Evolutionary conservation across 2,113 vertebrate species (phyloP).

Genomic region (Tragelaphus buxtoni): DNA sequence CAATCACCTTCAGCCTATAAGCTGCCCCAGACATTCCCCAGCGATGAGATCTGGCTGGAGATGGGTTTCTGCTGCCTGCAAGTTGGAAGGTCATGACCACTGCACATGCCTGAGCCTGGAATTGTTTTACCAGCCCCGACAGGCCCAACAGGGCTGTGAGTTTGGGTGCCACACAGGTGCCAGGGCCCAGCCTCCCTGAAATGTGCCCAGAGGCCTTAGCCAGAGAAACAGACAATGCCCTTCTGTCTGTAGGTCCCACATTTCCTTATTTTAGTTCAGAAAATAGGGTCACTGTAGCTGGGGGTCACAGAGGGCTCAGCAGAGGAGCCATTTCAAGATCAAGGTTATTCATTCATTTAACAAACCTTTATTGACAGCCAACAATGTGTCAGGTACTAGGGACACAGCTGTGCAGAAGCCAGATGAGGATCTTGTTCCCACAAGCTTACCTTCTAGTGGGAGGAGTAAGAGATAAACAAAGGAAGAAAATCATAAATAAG

Average conservation of each 20-base stretch:
- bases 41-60: neutral
- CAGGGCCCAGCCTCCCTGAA: neutral
- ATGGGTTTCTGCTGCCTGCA: neutral
- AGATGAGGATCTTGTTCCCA: neutral
- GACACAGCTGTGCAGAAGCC: neutral
- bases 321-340: neutral
- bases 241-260: neutral
- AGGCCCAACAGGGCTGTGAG: neutral
- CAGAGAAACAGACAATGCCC: neutral
- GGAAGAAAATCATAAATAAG: neutral
- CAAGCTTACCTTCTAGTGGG: neutral
- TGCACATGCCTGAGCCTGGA: neutral
- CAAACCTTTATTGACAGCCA: neutral
- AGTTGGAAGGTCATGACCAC: neutral
- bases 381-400: neutral
- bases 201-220: neutral
- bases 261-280: neutral
- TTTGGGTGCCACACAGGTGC: neutral
- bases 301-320: neutral
- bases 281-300: neutral
- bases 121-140: neutral
- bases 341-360: neutral
- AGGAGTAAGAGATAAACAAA: neutral
- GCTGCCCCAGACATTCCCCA: neutral
- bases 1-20: neutral